Conservation (phyloP, 2,113 vertebrate species). For the Campylomormyrus tamandua region DNA sequence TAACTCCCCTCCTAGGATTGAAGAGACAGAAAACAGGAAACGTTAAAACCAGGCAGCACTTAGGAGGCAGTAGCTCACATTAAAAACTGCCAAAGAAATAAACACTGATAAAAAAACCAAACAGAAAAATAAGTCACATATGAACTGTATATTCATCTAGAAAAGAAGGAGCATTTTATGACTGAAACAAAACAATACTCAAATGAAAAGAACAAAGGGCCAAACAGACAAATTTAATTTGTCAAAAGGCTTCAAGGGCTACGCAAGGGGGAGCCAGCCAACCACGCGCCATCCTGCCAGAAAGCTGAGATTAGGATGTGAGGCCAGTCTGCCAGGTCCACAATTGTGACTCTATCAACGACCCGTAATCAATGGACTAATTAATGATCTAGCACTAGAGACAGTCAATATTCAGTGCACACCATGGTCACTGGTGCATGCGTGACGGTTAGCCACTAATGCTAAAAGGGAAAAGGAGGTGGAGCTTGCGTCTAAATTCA, state of each 20-base stretch:
- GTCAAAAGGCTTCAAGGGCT: slow-evolving; percentile 68
- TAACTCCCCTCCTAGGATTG: slow-evolving; percentile 95
- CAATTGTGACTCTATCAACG: neutral
- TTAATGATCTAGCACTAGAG: neutral
- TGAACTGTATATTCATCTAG: slow-evolving; percentile 25
- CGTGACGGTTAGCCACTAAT: neutral
- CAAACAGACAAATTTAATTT: slow-evolving; percentile 56
- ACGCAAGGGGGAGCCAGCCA: slow-evolving; percentile 51
- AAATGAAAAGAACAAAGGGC: slow-evolving; percentile 51
- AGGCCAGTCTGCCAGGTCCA: neutral
- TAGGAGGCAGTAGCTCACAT: neutral
- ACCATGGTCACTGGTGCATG: neutral
- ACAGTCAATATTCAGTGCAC: neutral
- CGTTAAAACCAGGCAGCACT: slow-evolving; percentile 34
- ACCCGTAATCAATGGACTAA: neutral
- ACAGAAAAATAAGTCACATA: slow-evolving; percentile 42
- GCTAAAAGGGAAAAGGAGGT: neutral
- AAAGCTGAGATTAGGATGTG: neutral
- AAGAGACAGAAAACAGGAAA: slow-evolving; percentile 57
- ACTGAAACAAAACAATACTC: slow-evolving; percentile 50
- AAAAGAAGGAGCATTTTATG: slow-evolving; percentile 33
- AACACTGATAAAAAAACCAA: slow-evolving; percentile 41
- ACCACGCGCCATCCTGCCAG: neutral
- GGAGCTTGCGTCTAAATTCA: neutral
- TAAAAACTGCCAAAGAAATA: slow-evolving; percentile 30